phyloP scores from a whole-genome alignment of 2,888 invertebrate genomes.

The Choreutis nemorana region DNA sequence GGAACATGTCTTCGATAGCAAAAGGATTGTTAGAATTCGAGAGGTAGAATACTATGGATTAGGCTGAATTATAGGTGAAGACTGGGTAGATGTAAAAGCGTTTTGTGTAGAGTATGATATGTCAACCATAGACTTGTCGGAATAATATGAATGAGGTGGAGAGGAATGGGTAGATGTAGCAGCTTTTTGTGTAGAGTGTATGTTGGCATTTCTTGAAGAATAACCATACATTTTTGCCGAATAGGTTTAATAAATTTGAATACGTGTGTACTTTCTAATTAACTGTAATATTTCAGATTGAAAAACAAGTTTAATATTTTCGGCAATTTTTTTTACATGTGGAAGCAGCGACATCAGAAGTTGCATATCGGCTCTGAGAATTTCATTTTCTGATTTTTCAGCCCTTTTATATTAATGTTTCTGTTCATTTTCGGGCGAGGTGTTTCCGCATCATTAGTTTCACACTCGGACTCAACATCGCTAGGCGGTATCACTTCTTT shows the following conservation, averaged over 20 bases:
- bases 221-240: conserved; percentile 16
- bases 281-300: conserved; percentile 16
- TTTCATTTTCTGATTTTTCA: conserved; percentile 17
- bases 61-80: conserved; percentile 16
- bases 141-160: conserved; percentile 16
- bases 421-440: conserved; percentile 17
- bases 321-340: conserved; percentile 15
- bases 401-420: conserved; percentile 12
- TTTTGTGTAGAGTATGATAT: conserved; percentile 16
- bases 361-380: conserved; percentile 13
- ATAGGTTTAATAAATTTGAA: conserved; percentile 17
- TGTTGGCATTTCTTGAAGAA: conserved; percentile 15
- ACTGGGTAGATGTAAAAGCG: conserved; percentile 13
- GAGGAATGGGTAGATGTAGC: conserved; percentile 16
- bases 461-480: conserved; percentile 11
- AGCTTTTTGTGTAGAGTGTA: conserved; percentile 15
- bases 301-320: conserved; percentile 14
- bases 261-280: conserved; percentile 18
- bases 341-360: conserved; percentile 16
- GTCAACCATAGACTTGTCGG: conserved; percentile 17
- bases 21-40: conserved; percentile 13
- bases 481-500: conserved; percentile 16
- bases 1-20: conserved; percentile 17
- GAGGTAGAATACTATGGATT: conserved; percentile 14
- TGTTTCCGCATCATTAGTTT: conserved; percentile 17